Percentiles rank a stretch among this genome's conserved stretches.
phyloP scores from a whole-genome alignment of 2,113 vertebrate species.

The Microcebus murinus region DNA sequence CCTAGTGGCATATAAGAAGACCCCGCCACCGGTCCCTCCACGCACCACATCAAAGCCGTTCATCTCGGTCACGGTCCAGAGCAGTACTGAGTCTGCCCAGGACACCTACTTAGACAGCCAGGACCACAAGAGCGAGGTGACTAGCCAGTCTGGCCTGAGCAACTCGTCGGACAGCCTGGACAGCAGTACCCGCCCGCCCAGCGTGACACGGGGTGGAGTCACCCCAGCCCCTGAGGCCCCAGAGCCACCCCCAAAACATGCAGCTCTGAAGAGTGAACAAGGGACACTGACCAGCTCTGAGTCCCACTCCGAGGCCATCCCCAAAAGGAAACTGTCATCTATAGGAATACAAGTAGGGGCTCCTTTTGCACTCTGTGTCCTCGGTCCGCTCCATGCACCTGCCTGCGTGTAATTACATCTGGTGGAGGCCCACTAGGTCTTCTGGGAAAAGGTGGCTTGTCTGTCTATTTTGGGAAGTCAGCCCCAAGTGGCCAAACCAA shows the following conservation, averaged over 20 bases:
- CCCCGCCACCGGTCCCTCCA: conserved; percentile 97
- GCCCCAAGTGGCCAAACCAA: conserved; percentile 41
- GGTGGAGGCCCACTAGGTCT: conserved; percentile 68
- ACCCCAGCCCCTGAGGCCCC: conserved; percentile 88
- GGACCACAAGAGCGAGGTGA: conserved; percentile 95
- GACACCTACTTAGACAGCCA: conserved; percentile 98
- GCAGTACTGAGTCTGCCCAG: conserved; percentile 98
- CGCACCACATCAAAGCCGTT: conserved; percentile 98
- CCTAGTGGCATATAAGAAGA: conserved; percentile 98
- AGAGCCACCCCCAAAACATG: conserved; percentile 89
- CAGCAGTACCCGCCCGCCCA: conserved; percentile 94
- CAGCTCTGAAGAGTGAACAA: conserved; percentile 90
- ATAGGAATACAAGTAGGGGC: conserved; percentile 98
- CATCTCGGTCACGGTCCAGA: conserved; percentile 99
- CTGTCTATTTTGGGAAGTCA: conserved; percentile 8
- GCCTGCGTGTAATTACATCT: conserved; percentile 80
- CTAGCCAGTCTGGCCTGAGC: conserved; percentile 98
- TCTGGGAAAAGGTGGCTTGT: conserved; percentile 44
- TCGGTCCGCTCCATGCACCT: conserved; percentile 68
- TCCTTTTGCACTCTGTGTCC: conserved; percentile 74
- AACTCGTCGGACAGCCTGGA: conserved; percentile 98
- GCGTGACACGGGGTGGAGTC: conserved; percentile 89
- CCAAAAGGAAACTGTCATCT: conserved; percentile 97
- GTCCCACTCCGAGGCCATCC: conserved; percentile 88
- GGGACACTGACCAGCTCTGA: conserved; percentile 89